Conservation (phyloP, 2,888 invertebrate genomes). For the Globia sparganii region DNA sequence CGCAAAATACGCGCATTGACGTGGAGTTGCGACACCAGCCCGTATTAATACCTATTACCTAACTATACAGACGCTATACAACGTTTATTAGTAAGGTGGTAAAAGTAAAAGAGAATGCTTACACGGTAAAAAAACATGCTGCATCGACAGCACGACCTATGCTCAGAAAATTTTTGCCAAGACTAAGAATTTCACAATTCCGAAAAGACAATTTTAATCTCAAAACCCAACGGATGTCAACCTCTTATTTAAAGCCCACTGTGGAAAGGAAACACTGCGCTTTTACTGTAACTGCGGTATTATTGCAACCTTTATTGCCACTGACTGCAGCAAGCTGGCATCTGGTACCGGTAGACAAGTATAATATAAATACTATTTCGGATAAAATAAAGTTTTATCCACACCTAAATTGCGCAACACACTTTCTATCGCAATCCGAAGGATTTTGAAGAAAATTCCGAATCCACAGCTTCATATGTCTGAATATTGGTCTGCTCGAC, state of each 20-base stretch:
- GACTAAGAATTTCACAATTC: neutral
- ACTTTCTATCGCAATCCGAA: neutral
- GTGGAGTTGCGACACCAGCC: no score
- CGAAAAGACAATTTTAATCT: conserved; percentile 11
- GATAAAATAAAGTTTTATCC: neutral
- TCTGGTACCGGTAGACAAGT: conserved; percentile 10
- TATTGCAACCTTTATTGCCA: conserved; percentile 40
- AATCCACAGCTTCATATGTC: neutral
- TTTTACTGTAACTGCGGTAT: conserved; percentile 4
- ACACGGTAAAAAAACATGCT: no score
- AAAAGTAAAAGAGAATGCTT: no score
- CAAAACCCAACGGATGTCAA: conserved; percentile 1
- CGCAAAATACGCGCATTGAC: no score
- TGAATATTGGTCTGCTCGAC: no score
- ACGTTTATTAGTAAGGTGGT: no score
- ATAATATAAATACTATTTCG: conserved; percentile 9
- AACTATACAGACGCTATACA: no score
- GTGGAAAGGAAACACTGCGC: neutral
- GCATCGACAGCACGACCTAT: no score
- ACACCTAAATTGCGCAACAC: neutral
- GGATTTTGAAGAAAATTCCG: neutral
- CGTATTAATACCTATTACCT: no score
- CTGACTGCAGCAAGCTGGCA: conserved; percentile 17
- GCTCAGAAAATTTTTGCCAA: neutral
- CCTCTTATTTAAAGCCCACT: conserved; percentile 4